A percentile compares a stretch with the other conserved stretches of the same genome.
These are phyloP conservation scores for Akabosia matsudoensis DNA, from an alignment of 1,140 invertebrate species.

Conservation along the genomic window DNA sequence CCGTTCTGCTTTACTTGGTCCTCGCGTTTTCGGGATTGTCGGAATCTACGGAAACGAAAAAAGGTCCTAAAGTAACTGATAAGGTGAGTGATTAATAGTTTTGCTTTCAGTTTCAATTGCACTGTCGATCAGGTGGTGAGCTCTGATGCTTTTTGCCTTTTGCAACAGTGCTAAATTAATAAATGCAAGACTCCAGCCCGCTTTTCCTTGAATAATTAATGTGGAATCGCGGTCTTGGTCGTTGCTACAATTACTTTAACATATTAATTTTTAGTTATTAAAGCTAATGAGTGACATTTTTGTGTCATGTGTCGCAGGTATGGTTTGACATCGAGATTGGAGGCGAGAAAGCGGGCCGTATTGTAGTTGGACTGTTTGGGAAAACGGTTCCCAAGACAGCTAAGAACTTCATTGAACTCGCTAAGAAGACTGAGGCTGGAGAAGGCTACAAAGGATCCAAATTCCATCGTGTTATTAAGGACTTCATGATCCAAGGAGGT, in stretches of 20 bases:
- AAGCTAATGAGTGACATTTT: too few relatives aligned
- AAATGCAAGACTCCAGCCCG: background rate
- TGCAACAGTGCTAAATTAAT: slow-evolving; percentile 17
- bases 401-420: slow-evolving; percentile 83
- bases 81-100: slow-evolving; percentile 56
- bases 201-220: slow-evolving; percentile 4
- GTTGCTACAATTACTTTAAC: slow-evolving; percentile 8
- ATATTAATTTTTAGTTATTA: slow-evolving; percentile 20
- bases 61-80: slow-evolving; percentile 73
- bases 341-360: slow-evolving; percentile 66
- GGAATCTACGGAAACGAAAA: slow-evolving; percentile 49
- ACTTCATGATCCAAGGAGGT: slow-evolving; percentile 94
- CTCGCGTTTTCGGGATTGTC: slow-evolving; percentile 26
- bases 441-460: slow-evolving; percentile 79
- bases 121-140: slow-evolving; percentile 12
- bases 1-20: slow-evolving; percentile 31
- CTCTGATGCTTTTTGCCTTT: background rate
- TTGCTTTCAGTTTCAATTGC: background rate
- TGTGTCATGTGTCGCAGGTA: slow-evolving; percentile 79
- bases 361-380: slow-evolving; percentile 91
- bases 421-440: slow-evolving; percentile 65
- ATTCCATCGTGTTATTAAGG: slow-evolving; percentile 84
- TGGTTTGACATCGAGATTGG: slow-evolving; percentile 91
- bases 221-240: slow-evolving; percentile 16
- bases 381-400: slow-evolving; percentile 94